Percentiles rank a stretch among this genome's conserved stretches.
These are phyloP conservation scores for Papilio demoleus DNA, from an alignment of 2,888 invertebrate species.

Conservation along the genomic window DNA sequence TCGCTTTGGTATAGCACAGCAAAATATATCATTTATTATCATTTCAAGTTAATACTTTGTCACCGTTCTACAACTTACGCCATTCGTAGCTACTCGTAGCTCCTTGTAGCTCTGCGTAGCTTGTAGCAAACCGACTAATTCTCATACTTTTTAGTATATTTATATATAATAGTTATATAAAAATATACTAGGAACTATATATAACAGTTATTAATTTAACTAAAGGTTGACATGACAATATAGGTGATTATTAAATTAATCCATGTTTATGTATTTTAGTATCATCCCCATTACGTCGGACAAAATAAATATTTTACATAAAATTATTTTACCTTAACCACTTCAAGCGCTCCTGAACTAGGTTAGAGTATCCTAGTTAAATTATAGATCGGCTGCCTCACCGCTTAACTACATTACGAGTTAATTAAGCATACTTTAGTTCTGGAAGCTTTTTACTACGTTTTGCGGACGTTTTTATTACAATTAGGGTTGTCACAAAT, in stretches of 20 bases:
- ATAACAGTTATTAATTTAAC: too few relatives aligned
- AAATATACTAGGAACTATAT: too few relatives aligned
- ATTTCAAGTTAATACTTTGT: too few relatives aligned
- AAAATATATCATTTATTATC: too few relatives aligned
- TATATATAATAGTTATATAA: too few relatives aligned
- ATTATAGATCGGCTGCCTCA: conserved; percentile 20
- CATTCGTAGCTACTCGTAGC: not conserved
- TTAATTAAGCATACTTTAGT: conserved; percentile 13
- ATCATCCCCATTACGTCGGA: not conserved
- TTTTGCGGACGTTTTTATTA: conserved; percentile 7
- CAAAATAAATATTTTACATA: not conserved
- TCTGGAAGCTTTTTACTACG: conserved; percentile 12
- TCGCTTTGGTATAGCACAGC: too few relatives aligned
- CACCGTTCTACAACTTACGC: not conserved
- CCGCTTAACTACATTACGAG: conserved; percentile 13
- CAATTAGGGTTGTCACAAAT: conserved; percentile 7
- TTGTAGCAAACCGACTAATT: not conserved
- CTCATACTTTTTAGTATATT: too few relatives aligned
- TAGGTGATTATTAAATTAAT: too few relatives aligned
- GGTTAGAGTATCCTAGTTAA: conserved; percentile 2
- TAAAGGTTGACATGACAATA: too few relatives aligned
- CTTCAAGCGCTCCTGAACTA: not conserved
- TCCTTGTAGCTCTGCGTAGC: not conserved
- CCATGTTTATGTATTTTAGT: not conserved
- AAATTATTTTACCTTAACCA: not conserved